Conservation (phyloP, 2,113 vertebrate species). For the Rhabdornis inornatus region DNA sequence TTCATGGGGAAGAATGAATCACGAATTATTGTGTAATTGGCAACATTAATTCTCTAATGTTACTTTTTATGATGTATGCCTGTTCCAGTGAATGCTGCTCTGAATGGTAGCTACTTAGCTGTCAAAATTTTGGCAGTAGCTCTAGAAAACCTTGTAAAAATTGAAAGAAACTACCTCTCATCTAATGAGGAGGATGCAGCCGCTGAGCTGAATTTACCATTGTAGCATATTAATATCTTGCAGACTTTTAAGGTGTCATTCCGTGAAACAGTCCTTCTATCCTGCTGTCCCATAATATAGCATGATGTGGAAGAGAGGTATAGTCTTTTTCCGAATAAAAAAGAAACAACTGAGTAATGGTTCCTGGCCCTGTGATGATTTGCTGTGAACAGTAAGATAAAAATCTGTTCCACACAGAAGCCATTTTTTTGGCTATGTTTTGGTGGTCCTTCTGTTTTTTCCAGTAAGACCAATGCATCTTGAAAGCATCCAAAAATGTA, state of each 20-base stretch:
- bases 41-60: background rate
- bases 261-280: background rate
- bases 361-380: background rate
- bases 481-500: background rate
- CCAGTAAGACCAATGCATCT: background rate
- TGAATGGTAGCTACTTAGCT: background rate
- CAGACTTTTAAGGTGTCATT: background rate
- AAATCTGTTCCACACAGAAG: background rate
- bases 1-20: background rate
- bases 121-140: conserved; percentile 18
- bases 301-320: background rate
- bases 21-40: background rate
- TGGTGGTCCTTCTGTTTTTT: background rate
- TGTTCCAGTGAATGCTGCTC: background rate
- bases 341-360: background rate
- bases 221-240: background rate
- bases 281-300: background rate
- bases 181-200: background rate
- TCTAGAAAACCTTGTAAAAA: background rate
- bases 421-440: background rate
- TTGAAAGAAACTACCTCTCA: background rate
- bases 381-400: background rate
- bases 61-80: background rate
- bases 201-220: background rate
- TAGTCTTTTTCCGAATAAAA: background rate